Evolutionary conservation across 2,113 vertebrate genomes (phyloP).

Genomic region (Carettochelys insculpta): DNA sequence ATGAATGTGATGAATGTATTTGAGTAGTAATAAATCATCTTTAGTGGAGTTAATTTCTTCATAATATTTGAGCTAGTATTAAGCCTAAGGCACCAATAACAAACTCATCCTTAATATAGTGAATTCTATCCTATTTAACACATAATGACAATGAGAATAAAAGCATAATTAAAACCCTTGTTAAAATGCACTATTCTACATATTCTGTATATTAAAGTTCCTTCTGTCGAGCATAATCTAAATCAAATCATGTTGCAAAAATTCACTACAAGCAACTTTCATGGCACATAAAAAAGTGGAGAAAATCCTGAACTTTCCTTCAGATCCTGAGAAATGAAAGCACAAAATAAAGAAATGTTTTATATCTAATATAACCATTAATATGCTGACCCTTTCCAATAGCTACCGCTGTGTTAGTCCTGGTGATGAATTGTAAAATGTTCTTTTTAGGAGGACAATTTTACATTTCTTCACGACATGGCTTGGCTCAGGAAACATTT

Average conservation of each 20-base stretch:
- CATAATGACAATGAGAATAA: neutral
- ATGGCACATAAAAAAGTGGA: neutral
- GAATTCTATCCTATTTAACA: slow-evolving; percentile 20
- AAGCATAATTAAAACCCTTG: slow-evolving; percentile 15
- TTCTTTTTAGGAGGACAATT: slow-evolving; percentile 56
- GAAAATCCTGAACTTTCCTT: neutral
- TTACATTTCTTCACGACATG: slow-evolving; percentile 32
- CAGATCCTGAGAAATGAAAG: slow-evolving; percentile 51
- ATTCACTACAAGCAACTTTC: neutral
- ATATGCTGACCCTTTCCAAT: slow-evolving; percentile 38
- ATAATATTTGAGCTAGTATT: slow-evolving; percentile 13
- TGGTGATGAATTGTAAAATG: slow-evolving; percentile 61
- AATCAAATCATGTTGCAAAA: slow-evolving; percentile 33
- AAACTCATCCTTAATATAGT: neutral
- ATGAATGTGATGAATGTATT: neutral
- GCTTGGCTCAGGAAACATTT: slow-evolving; percentile 44
- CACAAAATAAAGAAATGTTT: slow-evolving; percentile 60
- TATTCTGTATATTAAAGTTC: slow-evolving; percentile 17
- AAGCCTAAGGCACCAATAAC: slow-evolving; percentile 27
- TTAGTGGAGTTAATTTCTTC: slow-evolving; percentile 49
- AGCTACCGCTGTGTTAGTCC: slow-evolving; percentile 59
- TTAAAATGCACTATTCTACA: slow-evolving; percentile 44
- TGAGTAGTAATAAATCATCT: slow-evolving; percentile 31
- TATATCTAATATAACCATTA: slow-evolving; percentile 41
- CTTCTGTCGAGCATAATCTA: slow-evolving; percentile 40